These are phyloP conservation scores for Tamandua tetradactyla DNA, from an alignment of 2,797 vertebrate genomes.

Conservation along the genomic window DNA sequence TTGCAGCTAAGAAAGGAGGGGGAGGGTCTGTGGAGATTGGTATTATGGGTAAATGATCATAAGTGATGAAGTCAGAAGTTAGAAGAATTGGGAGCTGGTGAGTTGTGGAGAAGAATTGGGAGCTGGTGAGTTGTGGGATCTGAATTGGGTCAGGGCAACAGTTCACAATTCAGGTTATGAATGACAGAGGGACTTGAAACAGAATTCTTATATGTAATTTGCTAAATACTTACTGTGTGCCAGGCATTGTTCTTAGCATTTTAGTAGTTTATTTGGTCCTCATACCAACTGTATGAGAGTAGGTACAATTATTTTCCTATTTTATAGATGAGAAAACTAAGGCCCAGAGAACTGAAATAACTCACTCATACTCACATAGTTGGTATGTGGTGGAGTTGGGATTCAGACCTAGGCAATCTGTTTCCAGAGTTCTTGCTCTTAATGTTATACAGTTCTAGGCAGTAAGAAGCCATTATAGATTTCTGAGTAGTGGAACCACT, in stretches of 20 bases:
- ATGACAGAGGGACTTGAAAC: conserved; percentile 29
- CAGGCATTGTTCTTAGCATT: not conserved
- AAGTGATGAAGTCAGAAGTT: conserved; percentile 24
- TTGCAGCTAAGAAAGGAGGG: conserved; percentile 3
- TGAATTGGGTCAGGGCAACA: not conserved
- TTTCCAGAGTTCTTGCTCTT: conserved; percentile 47
- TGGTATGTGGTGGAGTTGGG: conserved; percentile 21
- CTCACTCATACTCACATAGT: not conserved
- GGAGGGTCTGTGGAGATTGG: not conserved
- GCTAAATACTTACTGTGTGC: conserved; percentile 16
- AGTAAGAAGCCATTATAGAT: conserved; percentile 16
- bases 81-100: conserved; percentile 17
- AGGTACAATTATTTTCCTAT: conserved; percentile 43
- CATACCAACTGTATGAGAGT: not conserved
- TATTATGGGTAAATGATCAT: conserved; percentile 14
- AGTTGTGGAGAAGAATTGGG: conserved; percentile 33
- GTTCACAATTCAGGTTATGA: conserved; percentile 7
- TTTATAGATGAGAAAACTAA: conserved; percentile 49
- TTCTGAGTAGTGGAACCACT: conserved; percentile 36
- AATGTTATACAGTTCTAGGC: conserved; percentile 16
- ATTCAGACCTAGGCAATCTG: conserved; percentile 12
- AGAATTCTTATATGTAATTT: conserved; percentile 34
- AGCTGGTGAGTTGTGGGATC: not conserved
- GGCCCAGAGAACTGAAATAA: conserved; percentile 16
- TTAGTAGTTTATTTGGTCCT: conserved; percentile 44